Evolutionary conservation across 2,888 invertebrate genomes (phyloP).

Genomic region (Polydrusus cervinus): DNA sequence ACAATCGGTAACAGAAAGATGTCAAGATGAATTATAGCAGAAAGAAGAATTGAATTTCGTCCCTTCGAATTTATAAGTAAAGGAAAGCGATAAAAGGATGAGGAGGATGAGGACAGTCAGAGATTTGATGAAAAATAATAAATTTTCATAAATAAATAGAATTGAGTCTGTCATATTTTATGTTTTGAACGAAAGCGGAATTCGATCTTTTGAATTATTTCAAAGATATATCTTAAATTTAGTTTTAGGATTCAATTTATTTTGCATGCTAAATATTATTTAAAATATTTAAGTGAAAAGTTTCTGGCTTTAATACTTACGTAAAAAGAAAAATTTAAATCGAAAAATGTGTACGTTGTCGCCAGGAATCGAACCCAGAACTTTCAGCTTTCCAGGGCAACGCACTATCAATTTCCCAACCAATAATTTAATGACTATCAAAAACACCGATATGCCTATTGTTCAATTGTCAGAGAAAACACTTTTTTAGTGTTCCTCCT

Average conservation of each 20-base stretch:
- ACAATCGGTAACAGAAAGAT: conserved; percentile 16
- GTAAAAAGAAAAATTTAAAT: no score
- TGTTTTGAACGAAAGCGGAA: background rate
- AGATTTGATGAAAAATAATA: conserved; percentile 39
- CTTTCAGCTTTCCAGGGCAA: no score
- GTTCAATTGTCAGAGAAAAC: no score
- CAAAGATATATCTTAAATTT: background rate
- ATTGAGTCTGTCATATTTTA: conserved; percentile 1
- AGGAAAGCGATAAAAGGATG: conserved; percentile 33
- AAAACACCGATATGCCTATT: no score
- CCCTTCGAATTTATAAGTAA: conserved; percentile 37
- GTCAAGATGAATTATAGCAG: conserved; percentile 29
- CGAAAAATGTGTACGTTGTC: no score
- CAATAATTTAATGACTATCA: no score
- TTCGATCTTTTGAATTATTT: background rate
- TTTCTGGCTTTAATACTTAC: background rate
- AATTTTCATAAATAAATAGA: conserved; percentile 34
- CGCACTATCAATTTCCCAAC: no score
- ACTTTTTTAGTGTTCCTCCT: no score
- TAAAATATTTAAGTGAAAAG: background rate
- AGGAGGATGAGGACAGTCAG: conserved; percentile 8
- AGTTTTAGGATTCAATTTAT: conserved; percentile 6
- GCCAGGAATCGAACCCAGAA: no score
- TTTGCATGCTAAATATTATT: background rate
- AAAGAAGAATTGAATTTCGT: conserved; percentile 35